Percentiles rank a stretch among this genome's conserved stretches.
Conservation (phyloP, 2,888 invertebrate genomes). For the Junonia oenone region DNA sequence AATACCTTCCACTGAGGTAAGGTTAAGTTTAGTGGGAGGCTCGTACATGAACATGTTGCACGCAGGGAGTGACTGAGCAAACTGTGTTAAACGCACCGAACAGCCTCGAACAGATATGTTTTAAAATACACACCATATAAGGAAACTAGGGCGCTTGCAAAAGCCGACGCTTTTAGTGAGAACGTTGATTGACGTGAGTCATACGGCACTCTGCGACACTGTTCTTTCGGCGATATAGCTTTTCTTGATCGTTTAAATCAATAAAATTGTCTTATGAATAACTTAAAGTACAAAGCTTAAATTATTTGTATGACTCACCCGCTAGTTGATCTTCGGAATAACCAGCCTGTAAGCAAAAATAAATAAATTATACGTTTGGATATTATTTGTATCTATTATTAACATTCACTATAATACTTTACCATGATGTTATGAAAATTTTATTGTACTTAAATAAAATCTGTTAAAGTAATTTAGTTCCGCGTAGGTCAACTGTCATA, state of each 20-base stretch:
- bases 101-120: conserved; percentile 48
- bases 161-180: conserved; percentile 64
- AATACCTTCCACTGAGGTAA: conserved; percentile 89
- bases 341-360: conserved; percentile 84
- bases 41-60: conserved; percentile 86
- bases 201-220: conserved; percentile 43
- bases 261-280: not conserved
- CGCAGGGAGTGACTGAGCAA: conserved; percentile 31
- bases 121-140: conserved; percentile 81
- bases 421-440: conserved; percentile 11
- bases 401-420: not conserved
- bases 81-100: conserved; percentile 38
- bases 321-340: conserved; percentile 95
- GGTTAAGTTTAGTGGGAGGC: conserved; percentile 84
- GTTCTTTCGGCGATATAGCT: conserved; percentile 23
- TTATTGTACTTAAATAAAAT: not conserved
- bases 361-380: not conserved
- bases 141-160: conserved; percentile 79
- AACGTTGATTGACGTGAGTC: conserved; percentile 74
- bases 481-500: conserved; percentile 18
- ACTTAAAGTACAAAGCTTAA: not conserved
- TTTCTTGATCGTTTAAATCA: not conserved
- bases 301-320: conserved; percentile 82
- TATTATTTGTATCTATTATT: not conserved
- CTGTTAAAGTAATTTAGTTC: conserved; percentile 1